Conservation (phyloP, 2,888 invertebrate genomes). For the Cheilosia impressa region DNA sequence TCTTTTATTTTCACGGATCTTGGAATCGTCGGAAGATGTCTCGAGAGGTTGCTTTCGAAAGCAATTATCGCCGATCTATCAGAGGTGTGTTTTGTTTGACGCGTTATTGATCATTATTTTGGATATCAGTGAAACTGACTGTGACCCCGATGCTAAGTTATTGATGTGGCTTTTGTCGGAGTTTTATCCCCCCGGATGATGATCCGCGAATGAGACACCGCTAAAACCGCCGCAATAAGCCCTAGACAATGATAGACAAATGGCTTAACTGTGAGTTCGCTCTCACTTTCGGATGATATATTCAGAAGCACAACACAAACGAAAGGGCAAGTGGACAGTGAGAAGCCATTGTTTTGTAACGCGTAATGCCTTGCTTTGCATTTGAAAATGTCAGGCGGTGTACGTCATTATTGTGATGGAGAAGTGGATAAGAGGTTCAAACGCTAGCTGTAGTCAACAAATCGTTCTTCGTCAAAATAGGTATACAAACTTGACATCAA, state of each 20-base stretch:
- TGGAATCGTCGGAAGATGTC: conserved; percentile 3
- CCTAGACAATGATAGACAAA: background rate
- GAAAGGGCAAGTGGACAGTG: conserved; percentile 7
- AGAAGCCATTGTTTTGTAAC: too few species aligned
- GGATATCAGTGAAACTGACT: conserved; percentile 7
- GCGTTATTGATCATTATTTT: background rate
- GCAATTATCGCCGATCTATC: conserved; percentile 38
- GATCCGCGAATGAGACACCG: background rate
- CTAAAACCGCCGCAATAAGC: background rate
- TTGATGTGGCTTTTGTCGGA: background rate
- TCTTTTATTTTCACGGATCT: conserved; percentile 7
- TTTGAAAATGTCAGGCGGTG: too few species aligned
- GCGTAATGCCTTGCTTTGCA: too few species aligned
- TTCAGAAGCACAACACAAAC: background rate
- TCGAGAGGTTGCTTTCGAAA: conserved; percentile 23
- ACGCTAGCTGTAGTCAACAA: too few species aligned
- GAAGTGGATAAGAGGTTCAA: too few species aligned
- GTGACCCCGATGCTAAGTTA: background rate
- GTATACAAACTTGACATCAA: too few species aligned
- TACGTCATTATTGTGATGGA: too few species aligned
- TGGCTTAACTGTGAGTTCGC: too few species aligned
- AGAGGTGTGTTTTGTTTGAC: background rate
- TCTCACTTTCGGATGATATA: too few species aligned
- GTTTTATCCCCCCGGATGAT: background rate
- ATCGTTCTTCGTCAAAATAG: too few species aligned